phyloP scores from a whole-genome alignment of 2,113 vertebrate species.

The Terrapene triunguis region DNA sequence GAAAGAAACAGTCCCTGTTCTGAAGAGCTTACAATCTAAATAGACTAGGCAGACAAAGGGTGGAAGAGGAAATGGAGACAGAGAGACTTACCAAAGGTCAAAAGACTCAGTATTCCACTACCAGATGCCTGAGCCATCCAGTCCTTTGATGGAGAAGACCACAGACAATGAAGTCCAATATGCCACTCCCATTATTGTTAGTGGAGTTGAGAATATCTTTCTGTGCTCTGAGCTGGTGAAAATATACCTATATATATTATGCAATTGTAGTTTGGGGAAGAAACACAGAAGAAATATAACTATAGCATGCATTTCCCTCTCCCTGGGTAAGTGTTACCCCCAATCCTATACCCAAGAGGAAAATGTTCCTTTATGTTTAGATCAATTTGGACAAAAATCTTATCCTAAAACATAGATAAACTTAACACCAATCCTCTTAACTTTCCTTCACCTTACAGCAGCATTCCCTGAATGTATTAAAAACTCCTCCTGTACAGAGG shows the following conservation, averaged over 20 bases:
- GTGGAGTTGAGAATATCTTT: background rate
- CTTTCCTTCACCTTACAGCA: background rate
- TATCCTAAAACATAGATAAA: background rate
- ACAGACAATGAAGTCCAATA: too few relatives aligned
- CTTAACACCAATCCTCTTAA: background rate
- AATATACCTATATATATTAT: background rate
- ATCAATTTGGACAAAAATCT: constrained; percentile 12
- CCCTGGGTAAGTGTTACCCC: background rate
- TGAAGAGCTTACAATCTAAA: background rate
- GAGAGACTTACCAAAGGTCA: too few relatives aligned
- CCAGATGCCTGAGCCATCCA: too few relatives aligned
- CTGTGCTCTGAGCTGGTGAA: background rate
- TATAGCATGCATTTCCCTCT: background rate
- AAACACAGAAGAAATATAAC: background rate
- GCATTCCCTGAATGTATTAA: background rate
- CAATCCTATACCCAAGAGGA: background rate
- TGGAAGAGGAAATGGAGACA: too few relatives aligned
- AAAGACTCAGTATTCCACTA: too few relatives aligned
- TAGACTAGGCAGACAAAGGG: too few relatives aligned
- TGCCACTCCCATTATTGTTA: background rate
- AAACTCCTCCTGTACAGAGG: background rate
- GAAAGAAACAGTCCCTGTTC: background rate
- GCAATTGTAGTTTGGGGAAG: background rate
- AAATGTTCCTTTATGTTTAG: background rate
- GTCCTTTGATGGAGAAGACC: too few relatives aligned